A percentile compares a stretch with the other conserved stretches of the same genome.
phyloP scores from a whole-genome alignment of 2,797 vertebrate genomes.

The Crenuchus spilurus region DNA sequence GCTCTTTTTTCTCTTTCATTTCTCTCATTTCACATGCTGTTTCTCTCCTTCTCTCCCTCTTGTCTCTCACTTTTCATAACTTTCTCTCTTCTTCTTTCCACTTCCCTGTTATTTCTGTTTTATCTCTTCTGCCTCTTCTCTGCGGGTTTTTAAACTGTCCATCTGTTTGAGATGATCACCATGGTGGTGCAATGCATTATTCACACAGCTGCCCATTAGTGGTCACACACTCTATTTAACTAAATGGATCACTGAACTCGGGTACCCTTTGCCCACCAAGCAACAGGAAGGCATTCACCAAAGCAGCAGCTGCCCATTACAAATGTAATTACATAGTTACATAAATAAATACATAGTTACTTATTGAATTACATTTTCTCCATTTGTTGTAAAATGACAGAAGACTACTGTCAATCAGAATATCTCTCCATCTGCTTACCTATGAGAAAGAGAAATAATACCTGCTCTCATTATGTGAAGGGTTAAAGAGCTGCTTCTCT shows the following conservation, averaged over 20 bases:
- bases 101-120: background rate
- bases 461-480: background rate
- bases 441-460: too few species aligned
- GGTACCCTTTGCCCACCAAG: background rate
- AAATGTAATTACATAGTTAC: too few species aligned
- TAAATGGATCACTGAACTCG: constrained; percentile 16
- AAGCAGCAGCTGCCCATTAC: background rate
- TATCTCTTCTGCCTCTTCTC: constrained; percentile 28
- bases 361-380: background rate
- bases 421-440: too few species aligned
- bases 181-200: background rate
- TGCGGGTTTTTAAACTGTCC: constrained; percentile 33
- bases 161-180: constrained; percentile 25
- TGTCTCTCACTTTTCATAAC: constrained; percentile 20
- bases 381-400: too few species aligned
- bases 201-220: constrained; percentile 23
- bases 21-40: too few species aligned
- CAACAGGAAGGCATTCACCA: background rate
- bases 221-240: constrained; percentile 23
- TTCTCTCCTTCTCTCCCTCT: background rate
- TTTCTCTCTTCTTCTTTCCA: background rate
- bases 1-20: too few species aligned
- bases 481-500: background rate
- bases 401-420: background rate
- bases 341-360: too few species aligned